Evolutionary conservation across 2,888 invertebrate species (phyloP).

Genomic region (Scrobipalpa atriplicella): DNA sequence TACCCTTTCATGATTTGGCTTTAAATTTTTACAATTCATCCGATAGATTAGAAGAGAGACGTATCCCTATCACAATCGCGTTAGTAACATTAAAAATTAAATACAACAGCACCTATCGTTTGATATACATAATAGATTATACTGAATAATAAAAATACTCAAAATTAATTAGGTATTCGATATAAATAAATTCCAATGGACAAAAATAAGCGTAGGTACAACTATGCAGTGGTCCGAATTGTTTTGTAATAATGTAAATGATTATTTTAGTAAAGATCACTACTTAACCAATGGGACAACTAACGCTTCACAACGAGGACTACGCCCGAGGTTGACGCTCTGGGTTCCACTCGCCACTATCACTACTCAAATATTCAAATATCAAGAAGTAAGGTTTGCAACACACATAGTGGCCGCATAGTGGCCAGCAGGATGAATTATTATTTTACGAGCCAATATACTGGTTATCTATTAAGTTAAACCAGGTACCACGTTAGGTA

Average conservation of each 20-base stretch:
- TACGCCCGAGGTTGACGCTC: conserved; percentile 27
- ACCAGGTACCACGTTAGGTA: too few relatives aligned
- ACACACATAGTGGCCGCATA: too few relatives aligned
- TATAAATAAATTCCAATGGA: conserved; percentile 62
- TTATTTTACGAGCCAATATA: too few relatives aligned
- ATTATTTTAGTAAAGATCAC: conserved; percentile 63
- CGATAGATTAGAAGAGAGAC: conserved; percentile 73
- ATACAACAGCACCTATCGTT: conserved; percentile 78
- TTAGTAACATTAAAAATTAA: conserved; percentile 74
- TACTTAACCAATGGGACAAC: conserved; percentile 61
- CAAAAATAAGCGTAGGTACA: conserved; percentile 68
- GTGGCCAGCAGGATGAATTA: too few relatives aligned
- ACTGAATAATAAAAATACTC: conserved; percentile 68
- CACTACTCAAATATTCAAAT: not conserved
- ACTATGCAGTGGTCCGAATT: conserved; percentile 71
- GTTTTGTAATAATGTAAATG: conserved; percentile 47
- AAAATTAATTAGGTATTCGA: conserved; percentile 59
- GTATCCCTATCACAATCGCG: conserved; percentile 71
- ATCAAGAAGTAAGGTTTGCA: not conserved
- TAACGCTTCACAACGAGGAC: conserved; percentile 70
- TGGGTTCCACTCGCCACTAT: too few relatives aligned
- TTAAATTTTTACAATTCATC: conserved; percentile 66
- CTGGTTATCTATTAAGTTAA: too few relatives aligned
- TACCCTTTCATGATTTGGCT: conserved; percentile 81
- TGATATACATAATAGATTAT: conserved; percentile 69